Conservation (phyloP, 2,797 vertebrate species). For the Apogon hyalosoma region DNA sequence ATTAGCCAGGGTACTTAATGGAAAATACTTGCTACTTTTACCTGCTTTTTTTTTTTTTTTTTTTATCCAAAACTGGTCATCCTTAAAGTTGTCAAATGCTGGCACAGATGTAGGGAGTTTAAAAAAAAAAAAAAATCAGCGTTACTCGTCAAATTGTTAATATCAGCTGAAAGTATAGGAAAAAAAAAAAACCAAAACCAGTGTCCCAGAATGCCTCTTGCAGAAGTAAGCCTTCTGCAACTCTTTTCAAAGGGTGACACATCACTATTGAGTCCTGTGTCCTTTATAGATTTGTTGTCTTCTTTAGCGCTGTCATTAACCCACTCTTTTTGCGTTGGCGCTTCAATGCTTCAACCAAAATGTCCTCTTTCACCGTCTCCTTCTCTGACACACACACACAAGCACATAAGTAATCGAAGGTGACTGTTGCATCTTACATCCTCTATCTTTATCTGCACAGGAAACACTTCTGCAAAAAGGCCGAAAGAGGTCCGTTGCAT, state of each 20-base stretch:
- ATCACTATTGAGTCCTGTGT: conserved; percentile 21
- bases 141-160: conserved; percentile 15
- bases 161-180: neutral
- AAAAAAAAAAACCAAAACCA: conserved; percentile 5
- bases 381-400: conserved; percentile 1
- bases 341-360: conserved; percentile 28
- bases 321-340: conserved; percentile 20
- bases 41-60: neutral
- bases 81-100: conserved; percentile 15
- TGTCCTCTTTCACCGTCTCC: neutral
- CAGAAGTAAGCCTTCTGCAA: conserved; percentile 17
- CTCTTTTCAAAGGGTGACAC: conserved; percentile 18
- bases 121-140: neutral
- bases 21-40: conserved; percentile 3
- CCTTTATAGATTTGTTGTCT: conserved; percentile 21
- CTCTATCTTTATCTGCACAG: conserved; percentile 66
- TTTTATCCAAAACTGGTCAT: conserved; percentile 13
- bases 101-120: conserved; percentile 1
- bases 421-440: conserved; percentile 62
- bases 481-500: conserved; percentile 28
- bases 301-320: conserved; percentile 22
- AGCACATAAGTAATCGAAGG: conserved; percentile 21
- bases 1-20: neutral
- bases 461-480: conserved; percentile 69
- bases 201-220: conserved; percentile 27